Evolutionary conservation across 92 coral and sea anemone genomes (phyloP).

Genomic region (Siderastrea radians): DNA sequence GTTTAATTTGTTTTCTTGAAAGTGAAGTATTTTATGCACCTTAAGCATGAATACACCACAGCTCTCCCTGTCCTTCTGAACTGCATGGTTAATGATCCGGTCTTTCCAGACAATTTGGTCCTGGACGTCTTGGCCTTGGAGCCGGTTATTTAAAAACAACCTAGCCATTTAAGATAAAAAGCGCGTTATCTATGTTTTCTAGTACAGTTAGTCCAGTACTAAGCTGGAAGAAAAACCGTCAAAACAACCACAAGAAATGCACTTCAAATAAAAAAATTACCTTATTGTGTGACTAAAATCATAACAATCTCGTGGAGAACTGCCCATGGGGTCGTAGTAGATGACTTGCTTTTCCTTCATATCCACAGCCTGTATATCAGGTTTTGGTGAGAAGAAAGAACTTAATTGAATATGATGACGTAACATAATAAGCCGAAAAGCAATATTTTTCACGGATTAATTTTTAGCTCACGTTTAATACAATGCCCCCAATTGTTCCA

Average conservation of each 20-base stretch:
- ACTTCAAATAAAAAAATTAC: neutral
- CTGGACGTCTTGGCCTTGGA: neutral
- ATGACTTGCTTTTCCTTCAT: neutral
- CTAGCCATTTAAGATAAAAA: neutral
- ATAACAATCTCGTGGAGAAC: neutral
- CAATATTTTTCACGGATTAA: neutral
- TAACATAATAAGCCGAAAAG: neutral
- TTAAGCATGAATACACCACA: constrained; percentile 2
- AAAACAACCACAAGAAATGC: neutral
- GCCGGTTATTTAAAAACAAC: neutral
- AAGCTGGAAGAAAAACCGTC: neutral
- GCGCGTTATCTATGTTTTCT: neutral
- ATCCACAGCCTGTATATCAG: neutral
- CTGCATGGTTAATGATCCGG: neutral
- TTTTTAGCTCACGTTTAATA: too few species aligned
- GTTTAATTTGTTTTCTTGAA: neutral
- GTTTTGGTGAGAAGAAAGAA: neutral
- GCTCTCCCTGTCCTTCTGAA: neutral
- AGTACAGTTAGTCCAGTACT: neutral
- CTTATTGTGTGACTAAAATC: neutral
- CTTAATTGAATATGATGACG: neutral
- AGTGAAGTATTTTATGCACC: neutral
- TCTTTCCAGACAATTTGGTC: constrained; percentile 4
- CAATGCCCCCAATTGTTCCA: too few species aligned
- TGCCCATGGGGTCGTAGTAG: neutral